Base-by-base conservation (phyloP, 2,888 invertebrate species). In the Diloba caeruleocephala region DNA sequence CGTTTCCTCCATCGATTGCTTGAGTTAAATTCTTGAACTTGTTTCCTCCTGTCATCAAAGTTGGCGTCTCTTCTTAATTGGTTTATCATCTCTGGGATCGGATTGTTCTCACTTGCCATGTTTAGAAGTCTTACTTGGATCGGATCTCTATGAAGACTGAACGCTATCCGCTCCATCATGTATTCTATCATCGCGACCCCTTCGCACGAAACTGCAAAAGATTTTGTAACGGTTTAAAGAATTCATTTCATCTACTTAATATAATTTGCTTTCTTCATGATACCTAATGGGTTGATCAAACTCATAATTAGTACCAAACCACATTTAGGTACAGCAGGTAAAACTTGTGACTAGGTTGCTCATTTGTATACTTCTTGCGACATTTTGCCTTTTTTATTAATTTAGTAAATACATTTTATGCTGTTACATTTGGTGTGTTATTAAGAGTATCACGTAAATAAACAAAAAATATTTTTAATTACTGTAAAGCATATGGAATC, bases 1-100 rank as follows among this genome's bases (percentile, higher is more conserved):
- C 95, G 94, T 84, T 97, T 97, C 72, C 95, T 95, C 97, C 97
- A 97, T 34, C 96, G 91, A 84, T 97, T 97, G 1, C 92, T 92
- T 46, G 76, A 71, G 72, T 96, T 96, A 62, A 95, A 96, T 32
- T 84, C 74, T 4, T 91, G 84, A 0, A 95, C 83, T 33, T 87
- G 83, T 56, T 71, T 74, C 31, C 86, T 76, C 54, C 96, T 85
- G 2, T 80, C 71, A 0, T 93, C 89, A 62, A 92, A 96, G 32
- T 95, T 90, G 0, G 94, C 78, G 21, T 93, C 90, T 56, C 79
- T 84, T 71, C 92, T 93, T 21, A 95, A 54, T 54, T 94, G 94
- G 1, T 94, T 87, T 34, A 96, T 89, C 78, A 96, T 81, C 21
- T 90, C 84, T 28, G 90, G 86, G 29, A 93, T 76, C 9, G 91